Evolutionary conservation across 2,113 vertebrate species (phyloP), one percentile per base, ranked within the genome.

Genomic region (Chloroceryle aenea): DNA sequence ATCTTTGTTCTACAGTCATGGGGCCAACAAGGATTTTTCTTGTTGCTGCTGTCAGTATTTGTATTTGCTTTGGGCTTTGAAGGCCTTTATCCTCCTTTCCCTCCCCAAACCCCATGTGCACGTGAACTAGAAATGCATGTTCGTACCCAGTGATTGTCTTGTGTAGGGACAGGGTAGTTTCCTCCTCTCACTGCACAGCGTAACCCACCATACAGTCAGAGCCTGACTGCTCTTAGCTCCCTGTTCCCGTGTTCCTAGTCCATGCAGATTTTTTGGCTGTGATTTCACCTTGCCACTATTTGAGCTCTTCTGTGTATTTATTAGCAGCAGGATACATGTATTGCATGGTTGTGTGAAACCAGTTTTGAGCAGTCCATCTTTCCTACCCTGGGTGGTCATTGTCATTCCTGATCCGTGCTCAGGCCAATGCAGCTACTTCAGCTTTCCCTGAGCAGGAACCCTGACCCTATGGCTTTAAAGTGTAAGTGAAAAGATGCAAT

Each of bases 251-350:
- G 18, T 53, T 56, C 72, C 63, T 82, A 8, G 43, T 42, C 6
- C 0, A 0, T 4, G 14, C 14, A 55, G 4, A 8, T 20, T 20
- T 91, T 89, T 72, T 1, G 0, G 26, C 34, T 59, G 32, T 55
- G 30, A n/a, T 58, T 77, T 73, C 61, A 36, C 59, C 55, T 61
- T 84, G 48, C 6, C 42, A 5, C n/a, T 53, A 3, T 8, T 4
- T 17, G 40, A 76, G 16, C 34, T 12, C 13, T 64, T 43, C 29
- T 67, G 14, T 34, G 17, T 69, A 3, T 56, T 66, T n/a, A 12
- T 85, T 23, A 50, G 29, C 17, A 72, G 40, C 43, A 73, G 67
- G 29, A 42, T 23, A 25, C 12, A 30, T 66, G 32, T 23, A 29
- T 15, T 30, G 59, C 17, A 26, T 5, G 42, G 48, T 32, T 14